A percentile compares a stretch with the other conserved stretches of the same genome.
Evolutionary conservation across 1,140 invertebrate genomes (phyloP).

Genomic region (Steinernema feltiae): DNA sequence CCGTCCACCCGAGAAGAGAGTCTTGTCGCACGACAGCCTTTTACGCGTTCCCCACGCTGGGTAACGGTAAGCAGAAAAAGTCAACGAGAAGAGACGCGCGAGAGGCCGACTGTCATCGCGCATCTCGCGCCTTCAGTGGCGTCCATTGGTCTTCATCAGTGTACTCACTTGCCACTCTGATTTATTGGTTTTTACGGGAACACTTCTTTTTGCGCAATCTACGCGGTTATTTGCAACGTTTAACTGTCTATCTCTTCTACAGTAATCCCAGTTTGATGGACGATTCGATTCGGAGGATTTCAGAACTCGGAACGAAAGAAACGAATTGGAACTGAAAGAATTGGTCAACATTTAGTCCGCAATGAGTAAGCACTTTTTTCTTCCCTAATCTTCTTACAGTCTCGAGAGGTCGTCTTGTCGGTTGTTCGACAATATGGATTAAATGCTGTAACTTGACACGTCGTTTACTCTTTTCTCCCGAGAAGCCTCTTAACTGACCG

Average conservation of each 20-base stretch:
- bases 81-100: not conserved
- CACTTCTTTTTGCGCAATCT: not conserved
- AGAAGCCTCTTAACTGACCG: not conserved
- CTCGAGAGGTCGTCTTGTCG: too few species aligned
- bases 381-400: not conserved
- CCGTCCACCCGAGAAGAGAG: not conserved
- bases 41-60: too few species aligned
- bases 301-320: not conserved
- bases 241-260: not conserved
- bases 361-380: not conserved
- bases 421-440: conserved; percentile 3
- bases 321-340: too few species aligned
- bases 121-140: not conserved
- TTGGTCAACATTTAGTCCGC: too few species aligned
- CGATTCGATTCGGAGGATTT: not conserved
- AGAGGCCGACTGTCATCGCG: not conserved
- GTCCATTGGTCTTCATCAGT: not conserved
- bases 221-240: not conserved
- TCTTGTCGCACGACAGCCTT: not conserved
- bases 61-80: not conserved
- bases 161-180: not conserved
- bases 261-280: not conserved
- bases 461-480: not conserved
- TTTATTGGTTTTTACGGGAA: not conserved
- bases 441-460: not conserved